Percentiles rank a stretch among this genome's conserved stretches.
These are phyloP conservation scores for Paramisgurnus dabryanus DNA, from an alignment of 2,113 vertebrate species.

Conservation along the genomic window DNA sequence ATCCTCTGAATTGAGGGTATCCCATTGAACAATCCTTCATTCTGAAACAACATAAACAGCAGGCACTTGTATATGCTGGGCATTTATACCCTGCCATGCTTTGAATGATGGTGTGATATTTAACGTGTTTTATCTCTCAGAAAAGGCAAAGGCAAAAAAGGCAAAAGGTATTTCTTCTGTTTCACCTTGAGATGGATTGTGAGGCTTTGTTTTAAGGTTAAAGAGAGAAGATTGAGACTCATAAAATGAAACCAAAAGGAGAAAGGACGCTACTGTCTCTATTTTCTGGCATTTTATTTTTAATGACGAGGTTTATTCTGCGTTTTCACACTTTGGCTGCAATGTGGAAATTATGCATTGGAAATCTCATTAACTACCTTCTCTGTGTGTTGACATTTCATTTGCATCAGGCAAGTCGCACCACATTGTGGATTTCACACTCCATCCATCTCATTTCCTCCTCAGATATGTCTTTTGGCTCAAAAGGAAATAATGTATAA, in stretches of 20 bases:
- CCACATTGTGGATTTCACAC: constrained; percentile 54
- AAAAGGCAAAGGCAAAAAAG: not conserved
- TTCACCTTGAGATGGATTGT: constrained; percentile 1
- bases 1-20: constrained; percentile 20
- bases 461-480: constrained; percentile 26
- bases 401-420: constrained; percentile 56
- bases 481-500: constrained; percentile 47
- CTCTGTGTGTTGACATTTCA: constrained; percentile 58
- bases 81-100: constrained; percentile 11
- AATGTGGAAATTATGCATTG: constrained; percentile 53
- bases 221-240: not conserved
- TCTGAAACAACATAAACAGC: constrained; percentile 20
- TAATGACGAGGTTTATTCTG: constrained; percentile 48
- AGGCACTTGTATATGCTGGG: constrained; percentile 7
- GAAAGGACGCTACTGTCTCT: not conserved
- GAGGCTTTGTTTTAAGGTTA: constrained; percentile 11
- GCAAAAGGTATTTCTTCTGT: not conserved
- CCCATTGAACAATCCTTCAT: not conserved
- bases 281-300: constrained; percentile 37
- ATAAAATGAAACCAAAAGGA: not conserved
- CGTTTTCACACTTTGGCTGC: constrained; percentile 52
- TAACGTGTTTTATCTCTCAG: not conserved
- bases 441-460: constrained; percentile 53
- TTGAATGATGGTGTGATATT: constrained; percentile 25
- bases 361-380: constrained; percentile 59